Percentiles rank a stretch among this genome's conserved stretches.
phyloP scores from a whole-genome alignment of 2,888 invertebrate species.

The Diarsia dahlii region DNA sequence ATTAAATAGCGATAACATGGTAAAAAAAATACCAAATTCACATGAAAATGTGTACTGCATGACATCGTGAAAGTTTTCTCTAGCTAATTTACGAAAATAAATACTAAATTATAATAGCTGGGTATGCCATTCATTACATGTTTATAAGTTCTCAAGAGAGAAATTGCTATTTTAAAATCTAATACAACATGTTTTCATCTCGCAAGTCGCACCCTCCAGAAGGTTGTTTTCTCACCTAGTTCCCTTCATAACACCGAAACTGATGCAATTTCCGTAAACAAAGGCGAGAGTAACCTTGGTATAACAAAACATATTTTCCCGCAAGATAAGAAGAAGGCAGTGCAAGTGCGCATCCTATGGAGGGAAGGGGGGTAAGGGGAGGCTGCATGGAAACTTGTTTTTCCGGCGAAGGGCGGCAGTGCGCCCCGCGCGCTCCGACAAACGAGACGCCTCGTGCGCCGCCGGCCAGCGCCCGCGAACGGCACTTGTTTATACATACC shows the following conservation, averaged over 20 bases:
- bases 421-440: conserved; percentile 80
- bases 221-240: conserved; percentile 50
- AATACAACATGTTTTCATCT: conserved; percentile 16
- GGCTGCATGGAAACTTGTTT: conserved; percentile 85
- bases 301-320: conserved; percentile 70
- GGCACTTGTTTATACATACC: conserved; percentile 63
- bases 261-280: conserved; percentile 66
- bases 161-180: not conserved
- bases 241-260: conserved; percentile 44
- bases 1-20: not conserved
- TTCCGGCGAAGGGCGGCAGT: conserved; percentile 84
- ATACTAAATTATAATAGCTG: too few relatives aligned
- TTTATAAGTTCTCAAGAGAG: too few relatives aligned
- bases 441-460: conserved; percentile 69
- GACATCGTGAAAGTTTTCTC: too few relatives aligned
- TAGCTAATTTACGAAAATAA: too few relatives aligned
- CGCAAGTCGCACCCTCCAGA: conserved; percentile 5
- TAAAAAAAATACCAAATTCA: not conserved
- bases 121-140: too few relatives aligned
- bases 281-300: conserved; percentile 66
- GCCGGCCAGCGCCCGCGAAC: conserved; percentile 58
- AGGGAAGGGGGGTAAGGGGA: conserved; percentile 73
- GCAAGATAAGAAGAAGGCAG: conserved; percentile 77
- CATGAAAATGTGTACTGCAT: too few relatives aligned
- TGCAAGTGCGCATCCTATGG: conserved; percentile 85